Base-by-base conservation (phyloP, 2,113 vertebrate genomes). In the Melanerpes aurifrons region DNA sequence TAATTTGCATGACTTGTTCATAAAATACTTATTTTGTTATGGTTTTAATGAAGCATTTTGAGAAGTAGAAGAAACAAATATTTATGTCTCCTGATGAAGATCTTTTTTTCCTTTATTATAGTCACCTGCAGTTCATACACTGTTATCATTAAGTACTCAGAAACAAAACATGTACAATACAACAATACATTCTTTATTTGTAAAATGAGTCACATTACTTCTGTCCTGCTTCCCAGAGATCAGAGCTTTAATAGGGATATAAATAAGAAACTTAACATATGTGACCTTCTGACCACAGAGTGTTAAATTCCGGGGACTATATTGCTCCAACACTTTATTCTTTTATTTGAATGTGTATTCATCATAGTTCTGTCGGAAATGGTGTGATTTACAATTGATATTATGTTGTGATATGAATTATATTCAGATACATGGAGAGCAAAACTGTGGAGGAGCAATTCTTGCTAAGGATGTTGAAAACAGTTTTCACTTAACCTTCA, bases 201-300 rank as follows among this genome's bases (percentile, higher is more conserved):
- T 94, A 93, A 50, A 97, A 93, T 95, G 91, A 97, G 86, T 93
- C 82, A 88, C 86, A 79, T 90, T 92, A 77, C 93, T 97, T 97
- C 92, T 92, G 69, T 95, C 94, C 88, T 97, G 59, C 92, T 97
- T 93, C 94, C 90, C 95, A 96, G 92, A 96, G 92, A 96, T 81
- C 94, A 93, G 86, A 95, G 87, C 74, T 95, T 96, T 97, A 98
- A 97, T 92, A 96, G 92, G 96, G 68, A 4, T 92, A 96, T 97
- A 97, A 97, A 98, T 97, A 97, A 97, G 94, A 96, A 96, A 96
- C 92, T 95, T 97, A 97, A 94, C 97, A 97, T 97, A 95, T 97
- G 97, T 97, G 97, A 98, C 97, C 97, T 97, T 82, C 80, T 98
- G 97, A 97, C 97, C 95, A 1, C 35, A 67, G 93, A 81, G 97